These are phyloP conservation scores for Ceyx erithaca DNA, from an alignment of 2,797 vertebrate species.

Conservation along the genomic window DNA sequence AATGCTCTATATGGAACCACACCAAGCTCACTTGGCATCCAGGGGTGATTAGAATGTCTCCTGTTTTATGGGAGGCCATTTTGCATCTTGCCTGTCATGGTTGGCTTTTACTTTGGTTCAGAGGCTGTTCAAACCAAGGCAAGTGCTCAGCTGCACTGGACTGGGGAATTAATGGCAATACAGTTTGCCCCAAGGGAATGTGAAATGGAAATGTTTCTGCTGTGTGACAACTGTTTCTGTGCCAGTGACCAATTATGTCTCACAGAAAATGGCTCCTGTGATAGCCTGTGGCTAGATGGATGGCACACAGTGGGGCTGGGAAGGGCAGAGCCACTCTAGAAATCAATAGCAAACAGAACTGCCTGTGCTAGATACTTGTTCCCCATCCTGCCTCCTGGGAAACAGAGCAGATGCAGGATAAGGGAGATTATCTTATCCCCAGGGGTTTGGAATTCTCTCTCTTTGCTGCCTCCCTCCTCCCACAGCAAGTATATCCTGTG, in stretches of 20 bases:
- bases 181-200: slow-evolving; percentile 7
- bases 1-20: neutral
- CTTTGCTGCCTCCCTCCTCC: neutral
- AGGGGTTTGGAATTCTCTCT: neutral
- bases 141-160: slow-evolving; percentile 19
- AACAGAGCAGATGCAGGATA: slow-evolving; percentile 37
- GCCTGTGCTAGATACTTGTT: slow-evolving; percentile 30
- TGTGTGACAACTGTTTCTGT: slow-evolving; percentile 30
- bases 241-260: slow-evolving; percentile 55
- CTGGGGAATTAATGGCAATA: neutral
- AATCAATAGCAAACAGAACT: slow-evolving; percentile 59
- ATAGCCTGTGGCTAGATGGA: slow-evolving; percentile 51
- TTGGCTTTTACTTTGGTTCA: neutral
- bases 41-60: neutral
- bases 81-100: neutral
- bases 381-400: slow-evolving; percentile 21
- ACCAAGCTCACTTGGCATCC: slow-evolving; percentile 13
- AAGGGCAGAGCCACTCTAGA: slow-evolving; percentile 58
- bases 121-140: neutral
- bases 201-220: slow-evolving; percentile 33
- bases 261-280: slow-evolving; percentile 36
- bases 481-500: neutral
- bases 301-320: neutral
- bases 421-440: slow-evolving; percentile 28
- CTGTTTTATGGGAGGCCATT: neutral